A percentile compares a stretch with the other conserved stretches of the same genome.
These are phyloP conservation scores for Thalassarche chlororhynchos DNA, from an alignment of 2,113 vertebrate genomes.

Conservation along the genomic window DNA sequence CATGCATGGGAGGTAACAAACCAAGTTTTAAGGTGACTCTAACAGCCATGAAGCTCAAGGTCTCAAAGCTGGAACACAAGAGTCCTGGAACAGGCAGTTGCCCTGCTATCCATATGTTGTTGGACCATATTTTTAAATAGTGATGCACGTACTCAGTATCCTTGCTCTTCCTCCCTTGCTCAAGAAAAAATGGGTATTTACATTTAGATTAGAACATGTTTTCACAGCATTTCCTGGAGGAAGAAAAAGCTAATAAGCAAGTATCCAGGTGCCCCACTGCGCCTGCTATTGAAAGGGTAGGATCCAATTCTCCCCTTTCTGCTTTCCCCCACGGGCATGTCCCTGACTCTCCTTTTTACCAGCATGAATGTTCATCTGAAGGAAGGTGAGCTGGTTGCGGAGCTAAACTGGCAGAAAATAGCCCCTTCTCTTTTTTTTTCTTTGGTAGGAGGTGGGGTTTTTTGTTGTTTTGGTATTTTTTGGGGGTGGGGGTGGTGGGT, in stretches of 20 bases:
- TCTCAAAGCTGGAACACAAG: not conserved
- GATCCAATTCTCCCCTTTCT: not conserved
- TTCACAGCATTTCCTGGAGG: not conserved
- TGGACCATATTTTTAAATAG: not conserved
- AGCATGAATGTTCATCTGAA: not conserved
- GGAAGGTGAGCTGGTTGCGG: not conserved
- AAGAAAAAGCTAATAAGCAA: not conserved
- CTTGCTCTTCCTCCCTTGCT: not conserved
- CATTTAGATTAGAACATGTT: not conserved
- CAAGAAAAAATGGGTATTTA: not conserved
- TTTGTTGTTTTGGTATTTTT: not conserved
- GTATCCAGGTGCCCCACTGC: not conserved
- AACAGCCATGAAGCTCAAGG: not conserved
- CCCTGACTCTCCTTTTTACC: not conserved
- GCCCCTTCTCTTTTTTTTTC: not conserved
- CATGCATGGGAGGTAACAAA: not conserved
- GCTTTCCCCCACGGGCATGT: rapidly evolving
- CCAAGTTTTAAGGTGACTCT: not conserved
- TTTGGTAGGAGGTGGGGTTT: too few relatives aligned
- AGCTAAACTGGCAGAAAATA: not conserved
- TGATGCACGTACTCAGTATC: not conserved
- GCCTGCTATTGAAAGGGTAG: not conserved
- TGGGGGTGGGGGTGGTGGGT: too few relatives aligned
- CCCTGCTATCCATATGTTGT: not conserved
- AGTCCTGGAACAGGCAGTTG: too few relatives aligned